Percentiles rank a stretch among this genome's conserved stretches.
Evolutionary conservation across 2,113 vertebrate genomes (phyloP).

Genomic region (Hepsetus odoe): DNA sequence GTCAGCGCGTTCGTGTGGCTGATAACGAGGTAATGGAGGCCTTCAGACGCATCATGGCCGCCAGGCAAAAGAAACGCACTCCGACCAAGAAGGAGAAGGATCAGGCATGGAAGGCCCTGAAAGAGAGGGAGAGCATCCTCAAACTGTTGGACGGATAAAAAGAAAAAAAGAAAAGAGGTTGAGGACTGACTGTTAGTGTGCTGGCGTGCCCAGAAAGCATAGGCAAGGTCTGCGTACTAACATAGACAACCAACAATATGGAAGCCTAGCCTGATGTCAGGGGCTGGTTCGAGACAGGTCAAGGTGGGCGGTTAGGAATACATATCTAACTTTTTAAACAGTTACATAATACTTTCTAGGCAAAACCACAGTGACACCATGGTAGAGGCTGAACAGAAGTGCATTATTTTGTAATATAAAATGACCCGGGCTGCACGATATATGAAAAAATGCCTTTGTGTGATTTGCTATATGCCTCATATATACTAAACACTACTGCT

Average conservation of each 20-base stretch:
- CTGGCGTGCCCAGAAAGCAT: neutral
- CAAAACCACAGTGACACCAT: neutral
- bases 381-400: no score
- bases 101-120: slow-evolving; percentile 96
- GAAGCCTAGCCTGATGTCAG: neutral
- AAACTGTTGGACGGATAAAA: slow-evolving; percentile 89
- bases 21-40: slow-evolving; percentile 98
- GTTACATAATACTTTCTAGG: no score
- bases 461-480: no score
- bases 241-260: slow-evolving; percentile 9
- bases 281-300: slow-evolving; percentile 18
- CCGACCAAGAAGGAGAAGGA: slow-evolving; percentile 98
- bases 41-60: slow-evolving; percentile 99
- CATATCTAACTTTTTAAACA: no score
- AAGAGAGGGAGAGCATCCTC: slow-evolving; percentile 95
- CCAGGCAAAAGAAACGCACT: slow-evolving; percentile 96
- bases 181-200: slow-evolving; percentile 8
- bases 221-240: neutral
- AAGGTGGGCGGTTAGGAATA: no score
- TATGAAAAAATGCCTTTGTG: no score
- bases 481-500: no score
- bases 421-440: no score
- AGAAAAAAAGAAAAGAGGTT: slow-evolving; percentile 55
- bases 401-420: no score
- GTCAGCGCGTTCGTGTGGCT: slow-evolving; percentile 92